These are phyloP conservation scores for Diplogasteroides magnus DNA, from an alignment of 1,140 invertebrate genomes.

Conservation along the genomic window DNA sequence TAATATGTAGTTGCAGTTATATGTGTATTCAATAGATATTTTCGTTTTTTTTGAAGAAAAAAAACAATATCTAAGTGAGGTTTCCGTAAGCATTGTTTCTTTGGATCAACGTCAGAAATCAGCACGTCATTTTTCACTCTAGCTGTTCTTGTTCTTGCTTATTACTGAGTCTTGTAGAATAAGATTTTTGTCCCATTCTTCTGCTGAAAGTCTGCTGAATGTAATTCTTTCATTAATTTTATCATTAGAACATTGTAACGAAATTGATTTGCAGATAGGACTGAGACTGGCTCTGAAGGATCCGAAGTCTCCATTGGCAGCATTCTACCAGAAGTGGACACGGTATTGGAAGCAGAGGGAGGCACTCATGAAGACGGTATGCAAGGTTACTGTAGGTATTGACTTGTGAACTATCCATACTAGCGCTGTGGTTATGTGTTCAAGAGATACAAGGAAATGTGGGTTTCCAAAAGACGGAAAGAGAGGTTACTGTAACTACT, in stretches of 20 bases:
- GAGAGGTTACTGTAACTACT: no score
- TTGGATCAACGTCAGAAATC: background rate
- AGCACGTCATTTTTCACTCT: background rate
- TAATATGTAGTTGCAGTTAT: background rate
- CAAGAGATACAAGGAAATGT: background rate
- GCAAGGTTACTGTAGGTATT: constrained; percentile 1
- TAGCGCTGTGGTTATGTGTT: background rate
- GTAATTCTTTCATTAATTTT: background rate
- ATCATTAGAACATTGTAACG: no score
- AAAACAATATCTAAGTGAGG: background rate
- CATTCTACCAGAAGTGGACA: constrained; percentile 27
- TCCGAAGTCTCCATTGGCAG: constrained; percentile 17
- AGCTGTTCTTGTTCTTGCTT: constrained; percentile 1
- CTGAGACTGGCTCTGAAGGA: constrained; percentile 14
- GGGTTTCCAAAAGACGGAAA: no score
- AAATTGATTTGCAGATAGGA: constrained; percentile 18
- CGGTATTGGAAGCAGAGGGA: constrained; percentile 28
- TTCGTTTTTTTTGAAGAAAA: constrained; percentile 3
- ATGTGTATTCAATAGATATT: background rate
- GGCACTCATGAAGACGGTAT: constrained; percentile 5
- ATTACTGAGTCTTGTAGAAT: background rate
- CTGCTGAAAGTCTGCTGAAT: background rate
- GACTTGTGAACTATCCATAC: background rate
- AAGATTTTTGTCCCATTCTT: background rate
- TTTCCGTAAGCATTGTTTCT: background rate